phyloP scores from a whole-genome alignment of 2,797 vertebrate genomes.

The Brachyalestes nurse region DNA sequence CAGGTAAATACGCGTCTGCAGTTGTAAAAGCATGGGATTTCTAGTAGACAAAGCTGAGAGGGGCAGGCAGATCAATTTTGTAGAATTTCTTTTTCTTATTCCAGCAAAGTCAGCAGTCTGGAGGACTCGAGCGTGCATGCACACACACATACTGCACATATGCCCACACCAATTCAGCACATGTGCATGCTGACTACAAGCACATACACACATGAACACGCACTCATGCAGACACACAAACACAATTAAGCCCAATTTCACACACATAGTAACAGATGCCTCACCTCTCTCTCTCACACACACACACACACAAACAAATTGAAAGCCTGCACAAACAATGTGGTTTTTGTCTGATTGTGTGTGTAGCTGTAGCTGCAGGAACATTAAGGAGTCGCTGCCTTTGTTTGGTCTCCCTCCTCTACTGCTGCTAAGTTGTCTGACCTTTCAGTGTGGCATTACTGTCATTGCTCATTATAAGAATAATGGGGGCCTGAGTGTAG shows the following conservation, averaged over 20 bases:
- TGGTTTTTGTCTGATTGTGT: conserved; percentile 26
- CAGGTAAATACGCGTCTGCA: conserved; percentile 5
- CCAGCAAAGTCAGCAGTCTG: conserved; percentile 50
- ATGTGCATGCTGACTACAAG: neutral
- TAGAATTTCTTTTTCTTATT: conserved; percentile 43
- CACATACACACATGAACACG: neutral
- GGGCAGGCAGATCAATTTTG: conserved; percentile 36
- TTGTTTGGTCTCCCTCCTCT: conserved; percentile 42
- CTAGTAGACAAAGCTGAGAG: conserved; percentile 30
- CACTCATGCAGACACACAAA: conserved; percentile 13
- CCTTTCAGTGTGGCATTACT: conserved; percentile 48
- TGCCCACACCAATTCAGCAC: neutral
- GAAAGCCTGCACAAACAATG: neutral
- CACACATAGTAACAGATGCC: no score
- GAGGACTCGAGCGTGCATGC: conserved; percentile 3
- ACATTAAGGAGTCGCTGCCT: conserved; percentile 9
- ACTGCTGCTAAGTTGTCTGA: conserved; percentile 33
- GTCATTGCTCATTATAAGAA: conserved; percentile 22
- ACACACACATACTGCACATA: conserved; percentile 1
- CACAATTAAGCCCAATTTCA: neutral
- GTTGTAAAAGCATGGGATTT: conserved; percentile 4
- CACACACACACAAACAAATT: neutral
- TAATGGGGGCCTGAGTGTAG: conserved; percentile 28
- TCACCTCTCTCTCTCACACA: neutral
- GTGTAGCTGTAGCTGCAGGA: conserved; percentile 13